These are phyloP conservation scores for Notoglanidium macrostoma DNA, from an alignment of 2,797 vertebrate species.

Conservation along the genomic window DNA sequence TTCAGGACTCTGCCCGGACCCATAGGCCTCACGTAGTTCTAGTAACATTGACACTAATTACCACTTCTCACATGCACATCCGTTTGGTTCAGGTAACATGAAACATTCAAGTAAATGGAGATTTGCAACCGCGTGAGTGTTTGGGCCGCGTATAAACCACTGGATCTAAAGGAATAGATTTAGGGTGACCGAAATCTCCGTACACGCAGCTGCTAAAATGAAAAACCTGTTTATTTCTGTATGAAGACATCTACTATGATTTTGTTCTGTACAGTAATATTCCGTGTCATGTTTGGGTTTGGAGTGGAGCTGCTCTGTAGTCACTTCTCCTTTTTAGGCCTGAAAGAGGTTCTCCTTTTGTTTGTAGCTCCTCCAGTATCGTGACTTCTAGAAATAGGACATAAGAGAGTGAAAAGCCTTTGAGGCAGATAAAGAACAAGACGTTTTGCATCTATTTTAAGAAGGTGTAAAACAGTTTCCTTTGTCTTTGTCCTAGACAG, in stretches of 20 bases:
- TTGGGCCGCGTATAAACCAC: neutral
- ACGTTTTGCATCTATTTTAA: slow-evolving; percentile 68
- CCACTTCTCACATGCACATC: slow-evolving; percentile 7
- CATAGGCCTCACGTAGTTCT: neutral
- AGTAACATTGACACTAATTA: slow-evolving; percentile 8
- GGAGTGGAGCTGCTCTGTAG: slow-evolving; percentile 12
- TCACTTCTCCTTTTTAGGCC: slow-evolving; percentile 32
- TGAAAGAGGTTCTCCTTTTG: slow-evolving; percentile 57
- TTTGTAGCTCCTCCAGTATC: slow-evolving; percentile 58
- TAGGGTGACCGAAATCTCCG: neutral
- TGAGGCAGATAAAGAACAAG: slow-evolving; percentile 55
- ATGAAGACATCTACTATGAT: neutral
- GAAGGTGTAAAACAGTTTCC: slow-evolving; percentile 55
- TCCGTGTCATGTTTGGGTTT: slow-evolving; percentile 6
- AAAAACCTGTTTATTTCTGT: neutral
- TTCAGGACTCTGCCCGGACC: neutral
- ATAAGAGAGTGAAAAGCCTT: slow-evolving; percentile 66
- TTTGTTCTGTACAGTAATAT: slow-evolving; percentile 7
- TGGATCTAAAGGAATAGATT: neutral
- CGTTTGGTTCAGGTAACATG: neutral
- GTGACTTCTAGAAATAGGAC: slow-evolving; percentile 61
- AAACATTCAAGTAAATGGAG: neutral
- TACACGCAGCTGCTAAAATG: neutral
- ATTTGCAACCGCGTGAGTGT: neutral
- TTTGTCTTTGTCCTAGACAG: slow-evolving; percentile 67